Base-by-base conservation (phyloP, 2,113 vertebrate genomes). In the Oryzias woworae region DNA sequence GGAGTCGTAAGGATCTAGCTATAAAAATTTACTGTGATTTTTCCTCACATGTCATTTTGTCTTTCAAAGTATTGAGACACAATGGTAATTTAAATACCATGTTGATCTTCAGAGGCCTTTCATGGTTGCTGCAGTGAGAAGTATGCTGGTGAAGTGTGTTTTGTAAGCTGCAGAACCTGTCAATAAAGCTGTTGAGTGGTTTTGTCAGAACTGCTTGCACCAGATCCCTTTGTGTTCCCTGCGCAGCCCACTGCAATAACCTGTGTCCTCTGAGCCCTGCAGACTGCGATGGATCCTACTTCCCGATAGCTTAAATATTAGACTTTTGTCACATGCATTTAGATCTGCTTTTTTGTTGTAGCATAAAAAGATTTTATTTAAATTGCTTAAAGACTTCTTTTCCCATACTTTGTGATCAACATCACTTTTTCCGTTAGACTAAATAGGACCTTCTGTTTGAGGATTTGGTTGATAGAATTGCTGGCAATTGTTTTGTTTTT, bases 171-270 rank as follows among this genome's bases (percentile, higher is more conserved):
- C 86, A 89, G 84, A 88, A 84, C 87, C 88, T 89, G 80, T 90
- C 85, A 89, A 90, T 90, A 90, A 90, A 90, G 84, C 78, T 88
- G 68, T 86, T 87, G 62, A 75, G 81, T 79, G 86, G 84, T 88
- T 90, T 86, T 88, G 87, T 82, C 71, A 78, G 85, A 89, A 80
- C 87, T 71, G 53, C 75, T 80, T 81, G 60, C 85, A 88, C 78
- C 85, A 89, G 80, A 87, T 84, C 89, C 85, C 71, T 88, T 86
- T 90, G 89, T 90, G 86, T 90, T 89, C 87, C 86, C 88, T 90
- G 83, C 75, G 72, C 85, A 85, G 85, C 66, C 44, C 71, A 75
- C 78, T 75, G 64, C 74, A 69, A 80, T 71, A 67, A 55, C 75
- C 61, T 60, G 18, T 75, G 68, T 78, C 56, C 65, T 71, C 63